phyloP scores from a whole-genome alignment of 2,797 vertebrate species.

The Neostethus bicornis region DNA sequence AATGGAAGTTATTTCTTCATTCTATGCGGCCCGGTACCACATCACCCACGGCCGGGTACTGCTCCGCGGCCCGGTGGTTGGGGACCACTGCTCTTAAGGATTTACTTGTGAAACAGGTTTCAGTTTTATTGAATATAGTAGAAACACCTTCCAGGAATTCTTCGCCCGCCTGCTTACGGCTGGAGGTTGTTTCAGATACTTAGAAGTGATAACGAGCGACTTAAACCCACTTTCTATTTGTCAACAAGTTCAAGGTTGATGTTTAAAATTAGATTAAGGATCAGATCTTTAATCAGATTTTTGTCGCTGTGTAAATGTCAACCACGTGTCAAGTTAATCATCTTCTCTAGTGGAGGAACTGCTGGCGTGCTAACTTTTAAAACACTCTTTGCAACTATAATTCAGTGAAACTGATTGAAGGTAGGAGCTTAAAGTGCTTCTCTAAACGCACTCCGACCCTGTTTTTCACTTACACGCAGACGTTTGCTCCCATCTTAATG shows the following conservation, averaged over 20 bases:
- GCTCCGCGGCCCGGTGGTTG: too few relatives aligned
- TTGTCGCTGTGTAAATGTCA: background rate
- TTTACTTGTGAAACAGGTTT: slow-evolving; percentile 23
- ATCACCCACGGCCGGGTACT: too few relatives aligned
- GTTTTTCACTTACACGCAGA: slow-evolving; percentile 17
- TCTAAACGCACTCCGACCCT: background rate
- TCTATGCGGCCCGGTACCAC: too few relatives aligned
- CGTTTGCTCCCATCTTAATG: slow-evolving; percentile 26
- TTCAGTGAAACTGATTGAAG: background rate
- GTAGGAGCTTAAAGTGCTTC: background rate
- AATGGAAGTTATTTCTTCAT: too few relatives aligned
- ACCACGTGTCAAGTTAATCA: background rate
- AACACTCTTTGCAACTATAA: background rate
- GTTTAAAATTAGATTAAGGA: background rate
- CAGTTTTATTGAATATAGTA: slow-evolving; percentile 30
- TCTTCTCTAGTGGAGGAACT: background rate
- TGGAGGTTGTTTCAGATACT: background rate
- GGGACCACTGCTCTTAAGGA: too few relatives aligned
- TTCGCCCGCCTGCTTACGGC: too few relatives aligned
- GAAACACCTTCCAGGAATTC: too few relatives aligned
- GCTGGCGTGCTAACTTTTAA: background rate
- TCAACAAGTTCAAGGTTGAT: background rate
- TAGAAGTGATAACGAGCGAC: background rate
- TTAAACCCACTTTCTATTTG: background rate
- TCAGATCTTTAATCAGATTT: too few relatives aligned